These are phyloP conservation scores for Myripristis murdjan DNA, from an alignment of 2,797 vertebrate species.

Conservation along the genomic window DNA sequence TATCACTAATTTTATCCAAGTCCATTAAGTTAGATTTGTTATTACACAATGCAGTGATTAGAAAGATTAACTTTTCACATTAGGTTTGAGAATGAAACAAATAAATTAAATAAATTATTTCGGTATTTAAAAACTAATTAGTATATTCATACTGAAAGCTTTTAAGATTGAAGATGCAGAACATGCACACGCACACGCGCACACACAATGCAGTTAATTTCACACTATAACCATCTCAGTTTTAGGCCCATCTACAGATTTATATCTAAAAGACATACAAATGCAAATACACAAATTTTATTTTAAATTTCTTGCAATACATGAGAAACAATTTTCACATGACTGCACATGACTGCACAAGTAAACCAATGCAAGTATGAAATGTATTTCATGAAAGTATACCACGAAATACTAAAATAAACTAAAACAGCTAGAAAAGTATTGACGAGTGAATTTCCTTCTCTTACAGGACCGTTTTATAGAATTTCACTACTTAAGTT, in stretches of 20 bases:
- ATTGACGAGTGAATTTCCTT: conserved; percentile 15
- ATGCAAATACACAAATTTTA: too few species aligned
- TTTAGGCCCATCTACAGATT: neutral
- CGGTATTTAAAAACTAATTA: conserved; percentile 12
- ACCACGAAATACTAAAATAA: conserved; percentile 24
- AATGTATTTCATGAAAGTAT: conserved; percentile 14
- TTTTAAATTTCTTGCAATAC: neutral
- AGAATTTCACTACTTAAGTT: conserved; percentile 11
- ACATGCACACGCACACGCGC: conserved; percentile 36
- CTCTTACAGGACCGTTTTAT: neutral
- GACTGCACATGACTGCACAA: conserved; percentile 4
- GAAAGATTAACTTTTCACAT: conserved; percentile 1
- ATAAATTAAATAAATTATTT: conserved; percentile 4
- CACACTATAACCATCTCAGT: conserved; percentile 6
- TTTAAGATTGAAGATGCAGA: conserved; percentile 8
- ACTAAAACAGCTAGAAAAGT: neutral
- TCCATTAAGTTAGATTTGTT: conserved; percentile 2
- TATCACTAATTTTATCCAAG: conserved; percentile 10
- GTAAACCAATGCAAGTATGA: conserved; percentile 40
- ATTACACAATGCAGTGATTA: conserved; percentile 1
- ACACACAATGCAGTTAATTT: conserved; percentile 24
- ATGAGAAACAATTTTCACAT: conserved; percentile 11
- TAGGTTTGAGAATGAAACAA: neutral
- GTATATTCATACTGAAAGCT: conserved; percentile 10
- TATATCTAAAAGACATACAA: too few species aligned